A percentile compares a stretch with the other conserved stretches of the same genome.
Conservation (phyloP, 2,888 invertebrate species). For the Diaprepes abbreviatus region DNA sequence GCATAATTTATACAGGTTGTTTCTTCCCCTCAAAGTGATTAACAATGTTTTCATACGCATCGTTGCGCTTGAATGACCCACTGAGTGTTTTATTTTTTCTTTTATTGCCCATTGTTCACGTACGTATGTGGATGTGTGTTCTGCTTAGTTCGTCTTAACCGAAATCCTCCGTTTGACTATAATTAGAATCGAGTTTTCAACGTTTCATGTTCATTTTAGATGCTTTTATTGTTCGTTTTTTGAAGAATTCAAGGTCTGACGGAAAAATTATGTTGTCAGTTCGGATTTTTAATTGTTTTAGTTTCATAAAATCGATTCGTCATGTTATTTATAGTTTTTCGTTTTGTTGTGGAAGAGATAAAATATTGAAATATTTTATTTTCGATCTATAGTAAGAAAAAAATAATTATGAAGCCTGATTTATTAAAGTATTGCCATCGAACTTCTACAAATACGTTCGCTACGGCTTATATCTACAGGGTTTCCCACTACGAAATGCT, state of each 20-base stretch:
- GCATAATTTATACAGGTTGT: conserved; percentile 56
- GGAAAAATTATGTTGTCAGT: conserved; percentile 17
- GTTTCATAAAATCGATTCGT: too few species aligned
- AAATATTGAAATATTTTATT: too few species aligned
- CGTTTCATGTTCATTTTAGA: conserved; percentile 23
- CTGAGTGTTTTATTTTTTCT: conserved; percentile 57
- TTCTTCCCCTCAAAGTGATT: conserved; percentile 57
- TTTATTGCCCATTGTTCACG: conserved; percentile 56
- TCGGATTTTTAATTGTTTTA: conserved; percentile 14
- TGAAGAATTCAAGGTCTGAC: conserved; percentile 24
- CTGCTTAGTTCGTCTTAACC: conserved; percentile 41
- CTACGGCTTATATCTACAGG: too few species aligned
- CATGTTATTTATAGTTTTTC: too few species aligned
- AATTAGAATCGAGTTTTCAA: conserved; percentile 35
- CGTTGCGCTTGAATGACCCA: conserved; percentile 55
- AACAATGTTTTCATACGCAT: conserved; percentile 57
- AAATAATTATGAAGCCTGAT: too few species aligned
- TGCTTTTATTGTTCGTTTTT: conserved; percentile 20
- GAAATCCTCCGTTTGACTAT: conserved; percentile 39
- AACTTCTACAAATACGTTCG: too few species aligned
- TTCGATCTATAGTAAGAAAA: too few species aligned
- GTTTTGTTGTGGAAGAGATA: too few species aligned
- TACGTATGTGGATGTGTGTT: conserved; percentile 38
- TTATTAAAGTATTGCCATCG: too few species aligned
- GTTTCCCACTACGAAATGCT: too few species aligned